Percentiles rank a stretch among this genome's conserved stretches.
These are phyloP conservation scores for Megamerina dolium DNA, from an alignment of 2,888 invertebrate species.

Conservation along the genomic window DNA sequence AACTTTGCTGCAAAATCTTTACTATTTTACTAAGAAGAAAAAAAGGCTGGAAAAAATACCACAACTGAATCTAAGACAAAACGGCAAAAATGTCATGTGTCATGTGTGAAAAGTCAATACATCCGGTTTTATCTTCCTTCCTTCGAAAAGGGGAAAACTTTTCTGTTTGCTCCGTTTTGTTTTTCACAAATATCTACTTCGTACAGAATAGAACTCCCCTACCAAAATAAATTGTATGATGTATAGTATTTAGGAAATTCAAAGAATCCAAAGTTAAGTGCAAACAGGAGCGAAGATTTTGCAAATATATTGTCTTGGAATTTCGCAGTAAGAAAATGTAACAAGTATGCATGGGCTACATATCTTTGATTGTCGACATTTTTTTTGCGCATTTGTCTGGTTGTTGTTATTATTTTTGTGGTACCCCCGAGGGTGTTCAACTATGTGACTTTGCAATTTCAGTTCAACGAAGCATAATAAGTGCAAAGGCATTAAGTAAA, in stretches of 20 bases:
- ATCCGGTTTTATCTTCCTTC: slow-evolving; percentile 12
- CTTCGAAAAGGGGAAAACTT: no score
- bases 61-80: no score
- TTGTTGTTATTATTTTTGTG: slow-evolving; percentile 9
- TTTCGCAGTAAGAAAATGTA: background rate
- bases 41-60: no score
- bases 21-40: no score
- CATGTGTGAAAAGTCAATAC: slow-evolving; percentile 24
- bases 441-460: slow-evolving; percentile 31
- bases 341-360: background rate
- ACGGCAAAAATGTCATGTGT: slow-evolving; percentile 19
- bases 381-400: slow-evolving; percentile 9
- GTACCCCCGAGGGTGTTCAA: slow-evolving; percentile 26
- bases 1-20: no score
- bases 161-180: no score
- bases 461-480: slow-evolving; percentile 27
- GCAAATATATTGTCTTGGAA: background rate
- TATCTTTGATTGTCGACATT: background rate
- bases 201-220: background rate
- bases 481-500: slow-evolving; percentile 25
- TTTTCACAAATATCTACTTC: no score
- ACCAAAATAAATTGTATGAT: background rate
- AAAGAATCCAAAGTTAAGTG: background rate
- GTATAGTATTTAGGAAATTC: slow-evolving; percentile 4
- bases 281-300: background rate